Base-by-base conservation (phyloP, 2,113 vertebrate genomes). In the Nycticorax nycticorax region DNA sequence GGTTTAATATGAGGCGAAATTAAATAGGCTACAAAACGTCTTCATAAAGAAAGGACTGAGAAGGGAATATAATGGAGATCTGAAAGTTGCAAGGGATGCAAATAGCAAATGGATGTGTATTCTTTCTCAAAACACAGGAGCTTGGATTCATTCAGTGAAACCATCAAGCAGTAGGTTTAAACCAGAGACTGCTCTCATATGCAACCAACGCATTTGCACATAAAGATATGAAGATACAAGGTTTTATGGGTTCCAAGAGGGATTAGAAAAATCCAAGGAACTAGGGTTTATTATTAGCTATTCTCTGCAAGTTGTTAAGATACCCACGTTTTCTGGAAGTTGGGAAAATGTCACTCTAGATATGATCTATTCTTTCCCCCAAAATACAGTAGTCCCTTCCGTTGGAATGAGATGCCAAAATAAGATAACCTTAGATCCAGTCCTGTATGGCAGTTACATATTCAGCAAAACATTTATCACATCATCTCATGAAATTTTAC, bases 181-280 rank as follows among this genome's bases (percentile, higher is more conserved):
- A 56, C 11, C 24, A 52, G 41, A 59, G 12, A 39, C n/a, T 12
- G 20, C 17, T 30, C 47, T 52, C 30, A 69, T 22, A 28, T 5
- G 23, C 23, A 43, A 22, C 19, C 27, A 30, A 23, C 0, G 0
- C 0, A 2, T 64, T 24, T 92, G 43, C 35, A 16, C 26, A 5
- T 5, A 32, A 28, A 71, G 6, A 6, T 20, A 53, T 28, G 45
- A 52, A 60, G 19, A 47, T 28, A 52, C 90, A 88, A 55, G 21
- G 12, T 41, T 68, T 30, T 6, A 27, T 0, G 0, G 8, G 7
- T 41, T 88, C 45, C 60, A 59, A 73, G 32, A 60, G 9, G 16
- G 17, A 55, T 33, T 41, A 13, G 59, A 68, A 50, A 71, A 23
- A 32, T 4, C 91, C 43, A 75, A 13, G 30, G 30, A 30, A 68